Percentiles rank a stretch among this genome's conserved stretches.
Evolutionary conservation across 2,797 vertebrate genomes (phyloP).

Genomic region (Lycodopsis pacificus): DNA sequence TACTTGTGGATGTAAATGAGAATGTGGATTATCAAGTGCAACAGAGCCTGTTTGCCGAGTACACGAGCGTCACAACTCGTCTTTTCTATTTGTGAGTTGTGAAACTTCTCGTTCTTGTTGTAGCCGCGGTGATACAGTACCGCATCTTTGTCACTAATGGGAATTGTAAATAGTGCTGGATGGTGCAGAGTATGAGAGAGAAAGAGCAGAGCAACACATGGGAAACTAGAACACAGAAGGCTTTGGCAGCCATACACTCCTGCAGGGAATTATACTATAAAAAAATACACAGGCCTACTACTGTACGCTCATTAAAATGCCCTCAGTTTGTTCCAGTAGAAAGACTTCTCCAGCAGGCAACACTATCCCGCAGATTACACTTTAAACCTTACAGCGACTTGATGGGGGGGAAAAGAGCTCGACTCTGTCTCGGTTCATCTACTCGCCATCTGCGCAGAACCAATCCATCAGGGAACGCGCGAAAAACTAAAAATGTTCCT

Average conservation of each 20-base stretch:
- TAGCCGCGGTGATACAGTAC: slow-evolving; percentile 35
- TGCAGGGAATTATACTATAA: slow-evolving; percentile 69
- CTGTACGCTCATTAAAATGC: slow-evolving; percentile 71
- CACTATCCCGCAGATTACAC: slow-evolving; percentile 41
- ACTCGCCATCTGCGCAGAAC: slow-evolving; percentile 34
- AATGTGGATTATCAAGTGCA: slow-evolving; percentile 2
- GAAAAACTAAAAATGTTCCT: slow-evolving; percentile 44
- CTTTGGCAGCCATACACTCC: slow-evolving; percentile 69
- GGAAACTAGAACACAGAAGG: slow-evolving; percentile 72
- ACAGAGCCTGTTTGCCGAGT: slow-evolving; percentile 13
- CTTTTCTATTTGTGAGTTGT: slow-evolving; percentile 16
- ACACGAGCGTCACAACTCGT: too few relatives aligned
- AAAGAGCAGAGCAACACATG: slow-evolving; percentile 44
- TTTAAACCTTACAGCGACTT: slow-evolving; percentile 51
- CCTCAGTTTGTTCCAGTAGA: slow-evolving; percentile 61
- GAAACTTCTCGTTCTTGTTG: slow-evolving; percentile 44
- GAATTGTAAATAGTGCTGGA: slow-evolving; percentile 50
- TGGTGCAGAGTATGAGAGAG: slow-evolving; percentile 19
- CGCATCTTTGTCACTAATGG: slow-evolving; percentile 57
- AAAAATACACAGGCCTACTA: slow-evolving; percentile 65
- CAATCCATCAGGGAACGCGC: slow-evolving; percentile 22
- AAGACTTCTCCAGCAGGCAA: slow-evolving; percentile 37
- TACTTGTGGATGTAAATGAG: neutral
- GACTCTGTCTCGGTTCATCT: slow-evolving; percentile 29
- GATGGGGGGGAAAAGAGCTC: slow-evolving; percentile 14